These are phyloP conservation scores for Acronicta leporina DNA, from an alignment of 2,888 invertebrate genomes.

Conservation along the genomic window DNA sequence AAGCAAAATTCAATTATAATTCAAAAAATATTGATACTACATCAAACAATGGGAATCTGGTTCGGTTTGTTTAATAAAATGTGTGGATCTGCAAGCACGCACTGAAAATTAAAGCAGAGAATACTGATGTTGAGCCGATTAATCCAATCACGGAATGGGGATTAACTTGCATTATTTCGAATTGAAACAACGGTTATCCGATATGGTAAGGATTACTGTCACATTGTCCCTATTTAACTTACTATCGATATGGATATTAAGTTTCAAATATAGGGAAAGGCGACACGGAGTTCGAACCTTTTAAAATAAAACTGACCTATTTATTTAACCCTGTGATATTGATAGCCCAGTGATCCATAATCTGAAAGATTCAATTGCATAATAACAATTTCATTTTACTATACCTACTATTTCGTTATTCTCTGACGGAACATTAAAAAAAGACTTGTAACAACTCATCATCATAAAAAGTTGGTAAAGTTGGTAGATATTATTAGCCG, in stretches of 20 bases:
- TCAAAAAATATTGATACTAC: slow-evolving; percentile 22
- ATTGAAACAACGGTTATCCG: slow-evolving; percentile 70
- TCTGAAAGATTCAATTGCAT: too few relatives aligned
- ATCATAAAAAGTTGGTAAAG: too few relatives aligned
- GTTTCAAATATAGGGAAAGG: slow-evolving; percentile 6
- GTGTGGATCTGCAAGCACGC: slow-evolving; percentile 36
- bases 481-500: too few relatives aligned
- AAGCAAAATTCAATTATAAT: slow-evolving; percentile 8
- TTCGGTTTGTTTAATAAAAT: slow-evolving; percentile 35
- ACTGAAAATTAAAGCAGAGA: slow-evolving; percentile 22
- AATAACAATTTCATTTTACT: too few relatives aligned
- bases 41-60: slow-evolving; percentile 16
- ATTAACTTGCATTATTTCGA: slow-evolving; percentile 64
- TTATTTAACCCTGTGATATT: too few relatives aligned
- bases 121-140: slow-evolving; percentile 50
- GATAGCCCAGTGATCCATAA: too few relatives aligned
- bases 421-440: too few relatives aligned
- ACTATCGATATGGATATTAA: slow-evolving; percentile 29
- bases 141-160: slow-evolving; percentile 64
- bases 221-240: slow-evolving; percentile 42
- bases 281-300: too few relatives aligned
- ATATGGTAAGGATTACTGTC: slow-evolving; percentile 66
- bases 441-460: too few relatives aligned
- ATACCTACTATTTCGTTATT: too few relatives aligned
- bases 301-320: too few relatives aligned